Conservation (phyloP, 2,888 invertebrate genomes). For the Tyria jacobaeae region DNA sequence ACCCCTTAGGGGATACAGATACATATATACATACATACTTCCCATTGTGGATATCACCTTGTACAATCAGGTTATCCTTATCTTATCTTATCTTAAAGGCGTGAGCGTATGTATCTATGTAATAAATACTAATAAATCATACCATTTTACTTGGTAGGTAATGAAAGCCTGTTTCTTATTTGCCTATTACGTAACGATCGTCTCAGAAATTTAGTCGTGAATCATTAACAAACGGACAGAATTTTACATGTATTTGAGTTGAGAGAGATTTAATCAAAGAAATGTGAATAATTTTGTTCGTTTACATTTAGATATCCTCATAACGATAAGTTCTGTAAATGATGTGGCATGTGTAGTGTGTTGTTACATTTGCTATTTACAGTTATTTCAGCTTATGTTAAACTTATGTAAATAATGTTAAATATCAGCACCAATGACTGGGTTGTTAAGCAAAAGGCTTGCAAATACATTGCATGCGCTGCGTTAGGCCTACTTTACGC, state of each 20-base stretch:
- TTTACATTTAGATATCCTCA: background rate
- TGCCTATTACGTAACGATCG: background rate
- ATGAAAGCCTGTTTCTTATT: background rate
- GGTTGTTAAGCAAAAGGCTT: constrained; percentile 25
- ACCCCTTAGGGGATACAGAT: too few relatives aligned
- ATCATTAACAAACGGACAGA: background rate
- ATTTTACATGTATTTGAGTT: background rate
- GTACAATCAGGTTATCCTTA: too few relatives aligned
- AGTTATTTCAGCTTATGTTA: constrained; percentile 19
- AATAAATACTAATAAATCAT: too few relatives aligned
- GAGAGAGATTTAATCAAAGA: background rate
- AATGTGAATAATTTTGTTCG: background rate
- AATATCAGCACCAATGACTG: constrained; percentile 23
- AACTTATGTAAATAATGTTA: constrained; percentile 34
- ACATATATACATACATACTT: too few relatives aligned
- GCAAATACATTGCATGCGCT: constrained; percentile 17
- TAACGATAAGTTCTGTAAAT: background rate
- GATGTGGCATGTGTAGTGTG: background rate
- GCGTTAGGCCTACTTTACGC: constrained; percentile 39
- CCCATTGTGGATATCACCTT: too few relatives aligned
- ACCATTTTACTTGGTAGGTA: too few relatives aligned
- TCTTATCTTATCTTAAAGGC: too few relatives aligned
- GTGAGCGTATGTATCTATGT: too few relatives aligned
- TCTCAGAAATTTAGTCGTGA: background rate
- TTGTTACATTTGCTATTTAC: constrained; percentile 1